These are phyloP conservation scores for Meloidogyne exigua DNA, from an alignment of 1,140 invertebrate genomes.

Conservation along the genomic window DNA sequence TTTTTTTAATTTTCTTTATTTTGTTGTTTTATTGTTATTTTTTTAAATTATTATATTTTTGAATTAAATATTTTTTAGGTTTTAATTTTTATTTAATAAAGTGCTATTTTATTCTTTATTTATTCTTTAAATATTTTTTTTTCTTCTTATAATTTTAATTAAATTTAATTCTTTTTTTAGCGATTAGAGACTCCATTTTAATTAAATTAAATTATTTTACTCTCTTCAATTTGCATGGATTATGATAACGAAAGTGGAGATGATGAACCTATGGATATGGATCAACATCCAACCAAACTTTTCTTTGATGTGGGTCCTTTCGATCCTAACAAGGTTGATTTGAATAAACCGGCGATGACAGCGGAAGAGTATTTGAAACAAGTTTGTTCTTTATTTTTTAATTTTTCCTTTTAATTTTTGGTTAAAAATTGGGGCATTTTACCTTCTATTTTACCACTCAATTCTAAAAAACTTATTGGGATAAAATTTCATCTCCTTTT, in stretches of 20 bases:
- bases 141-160: neutral
- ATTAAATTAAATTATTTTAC: constrained; percentile 4
- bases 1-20: neutral
- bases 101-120: neutral
- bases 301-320: constrained; percentile 42
- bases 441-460: too few species aligned
- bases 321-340: constrained; percentile 33
- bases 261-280: constrained; percentile 16
- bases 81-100: neutral
- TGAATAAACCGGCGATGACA: constrained; percentile 41
- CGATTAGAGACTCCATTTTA: neutral
- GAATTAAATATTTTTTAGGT: neutral
- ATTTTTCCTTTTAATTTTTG: neutral
- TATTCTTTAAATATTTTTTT: neutral
- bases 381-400: constrained; percentile 8
- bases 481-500: too few species aligned
- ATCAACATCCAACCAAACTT: constrained; percentile 16
- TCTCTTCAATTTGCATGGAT: constrained; percentile 10
- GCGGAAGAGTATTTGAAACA: constrained; percentile 45
- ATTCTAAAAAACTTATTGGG: too few species aligned
- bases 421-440: too few species aligned
- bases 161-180: too few species aligned
- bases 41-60: constrained; percentile 11
- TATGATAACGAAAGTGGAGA: constrained; percentile 7
- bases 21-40: constrained; percentile 16